phyloP scores from a whole-genome alignment of 2,113 vertebrate genomes.

The Panthera leo region DNA sequence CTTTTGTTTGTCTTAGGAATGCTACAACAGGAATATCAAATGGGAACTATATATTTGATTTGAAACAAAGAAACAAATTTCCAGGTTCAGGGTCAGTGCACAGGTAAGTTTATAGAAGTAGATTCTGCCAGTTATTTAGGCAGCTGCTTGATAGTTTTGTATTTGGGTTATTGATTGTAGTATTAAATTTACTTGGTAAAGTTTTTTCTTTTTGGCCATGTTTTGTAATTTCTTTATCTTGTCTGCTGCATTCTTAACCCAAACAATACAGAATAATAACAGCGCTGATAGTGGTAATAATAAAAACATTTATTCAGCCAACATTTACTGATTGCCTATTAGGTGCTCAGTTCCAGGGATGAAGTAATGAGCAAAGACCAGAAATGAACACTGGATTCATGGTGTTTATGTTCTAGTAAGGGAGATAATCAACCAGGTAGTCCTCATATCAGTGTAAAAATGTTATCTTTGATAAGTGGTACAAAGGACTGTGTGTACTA shows the following conservation, averaged over 20 bases:
- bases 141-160: conserved; percentile 37
- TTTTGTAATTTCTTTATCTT: conserved; percentile 23
- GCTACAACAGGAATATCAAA: not conserved
- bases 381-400: not conserved
- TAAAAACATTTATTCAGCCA: conserved; percentile 37
- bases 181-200: conserved; percentile 44
- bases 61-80: not conserved
- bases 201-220: not conserved
- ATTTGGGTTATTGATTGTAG: not conserved
- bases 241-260: not conserved
- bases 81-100: conserved; percentile 13
- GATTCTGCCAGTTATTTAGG: not conserved
- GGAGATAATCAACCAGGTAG: not conserved
- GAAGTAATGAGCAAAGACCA: conserved; percentile 1
- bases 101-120: not conserved
- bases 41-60: conserved; percentile 20
- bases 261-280: not conserved
- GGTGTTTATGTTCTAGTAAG: not conserved
- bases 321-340: conserved; percentile 34
- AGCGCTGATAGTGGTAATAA: conserved; percentile 7
- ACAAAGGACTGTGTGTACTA: not conserved
- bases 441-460: not conserved
- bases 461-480: not conserved
- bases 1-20: not conserved
- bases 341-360: not conserved